phyloP scores from a whole-genome alignment of 2,113 vertebrate species.

The Pantherophis guttatus region DNA sequence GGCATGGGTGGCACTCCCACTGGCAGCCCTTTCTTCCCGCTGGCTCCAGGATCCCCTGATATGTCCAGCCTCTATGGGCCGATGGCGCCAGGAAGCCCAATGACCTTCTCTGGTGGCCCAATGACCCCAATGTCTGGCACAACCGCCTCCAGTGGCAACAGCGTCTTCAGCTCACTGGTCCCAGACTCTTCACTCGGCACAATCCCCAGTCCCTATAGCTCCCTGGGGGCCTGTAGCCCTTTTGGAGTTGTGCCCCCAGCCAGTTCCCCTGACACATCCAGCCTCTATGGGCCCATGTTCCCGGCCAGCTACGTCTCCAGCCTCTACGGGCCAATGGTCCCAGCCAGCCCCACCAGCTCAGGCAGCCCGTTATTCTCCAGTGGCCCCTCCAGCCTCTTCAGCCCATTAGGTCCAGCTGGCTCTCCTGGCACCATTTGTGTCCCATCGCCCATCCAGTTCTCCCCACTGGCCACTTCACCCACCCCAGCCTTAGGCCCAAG shows the following conservation, averaged over 20 bases:
- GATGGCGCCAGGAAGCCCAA: too few species aligned
- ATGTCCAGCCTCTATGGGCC: not conserved
- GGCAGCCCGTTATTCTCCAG: not conserved
- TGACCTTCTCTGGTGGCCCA: too few species aligned
- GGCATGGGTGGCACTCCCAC: too few species aligned
- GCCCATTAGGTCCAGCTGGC: not conserved
- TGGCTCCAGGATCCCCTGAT: not conserved
- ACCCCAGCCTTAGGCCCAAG: fast-evolving
- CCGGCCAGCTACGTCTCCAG: not conserved
- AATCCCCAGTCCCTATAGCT: not conserved
- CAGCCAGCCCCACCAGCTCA: not conserved
- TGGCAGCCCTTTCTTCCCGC: not conserved
- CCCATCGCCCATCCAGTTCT: not conserved
- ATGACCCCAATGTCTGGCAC: too few species aligned
- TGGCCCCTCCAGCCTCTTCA: not conserved
- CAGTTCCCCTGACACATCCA: not conserved
- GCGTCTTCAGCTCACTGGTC: not conserved
- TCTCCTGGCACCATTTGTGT: not conserved
- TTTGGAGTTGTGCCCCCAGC: fast-evolving
- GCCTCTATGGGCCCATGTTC: not conserved
- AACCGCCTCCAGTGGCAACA: too few species aligned
- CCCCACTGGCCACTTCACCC: not conserved
- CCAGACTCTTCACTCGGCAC: not conserved
- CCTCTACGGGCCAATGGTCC: not conserved
- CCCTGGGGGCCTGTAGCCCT: not conserved